These are phyloP conservation scores for Myrmophylax atrothorax DNA, from an alignment of 2,113 vertebrate genomes.

Conservation along the genomic window DNA sequence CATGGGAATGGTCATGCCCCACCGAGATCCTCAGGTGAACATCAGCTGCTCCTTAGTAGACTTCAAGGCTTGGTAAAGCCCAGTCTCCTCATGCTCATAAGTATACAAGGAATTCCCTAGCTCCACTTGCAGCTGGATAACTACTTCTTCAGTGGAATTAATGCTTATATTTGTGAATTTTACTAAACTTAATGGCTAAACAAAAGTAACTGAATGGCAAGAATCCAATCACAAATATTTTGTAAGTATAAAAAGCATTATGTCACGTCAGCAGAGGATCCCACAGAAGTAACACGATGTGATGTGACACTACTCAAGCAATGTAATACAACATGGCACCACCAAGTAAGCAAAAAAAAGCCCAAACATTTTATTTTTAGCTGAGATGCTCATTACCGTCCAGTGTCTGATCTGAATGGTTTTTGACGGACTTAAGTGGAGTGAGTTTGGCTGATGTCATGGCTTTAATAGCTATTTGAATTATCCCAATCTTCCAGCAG, in stretches of 20 bases:
- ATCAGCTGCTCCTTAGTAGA: background rate
- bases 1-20: background rate
- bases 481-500: conserved; percentile 38
- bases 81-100: background rate
- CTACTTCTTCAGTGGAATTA: background rate
- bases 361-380: conserved; percentile 69
- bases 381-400: conserved; percentile 63
- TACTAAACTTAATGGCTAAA: background rate
- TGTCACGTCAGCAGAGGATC: conserved; percentile 55
- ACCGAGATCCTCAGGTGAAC: background rate
- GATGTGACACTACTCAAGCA: conserved; percentile 64
- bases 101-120: background rate
- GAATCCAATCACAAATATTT: conserved; percentile 29
- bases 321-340: conserved; percentile 66
- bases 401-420: conserved; percentile 50
- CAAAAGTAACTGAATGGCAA: background rate
- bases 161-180: background rate
- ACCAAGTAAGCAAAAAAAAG: conserved; percentile 66
- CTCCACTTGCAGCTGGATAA: background rate
- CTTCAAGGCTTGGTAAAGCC: background rate
- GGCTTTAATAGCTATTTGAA: conserved; percentile 61
- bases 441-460: conserved; percentile 54
- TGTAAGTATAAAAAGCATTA: conserved; percentile 32
- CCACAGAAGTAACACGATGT: conserved; percentile 18
- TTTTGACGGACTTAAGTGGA: conserved; percentile 58